phyloP scores from a whole-genome alignment of 2,888 invertebrate species.

The Alsophila aescularia region DNA sequence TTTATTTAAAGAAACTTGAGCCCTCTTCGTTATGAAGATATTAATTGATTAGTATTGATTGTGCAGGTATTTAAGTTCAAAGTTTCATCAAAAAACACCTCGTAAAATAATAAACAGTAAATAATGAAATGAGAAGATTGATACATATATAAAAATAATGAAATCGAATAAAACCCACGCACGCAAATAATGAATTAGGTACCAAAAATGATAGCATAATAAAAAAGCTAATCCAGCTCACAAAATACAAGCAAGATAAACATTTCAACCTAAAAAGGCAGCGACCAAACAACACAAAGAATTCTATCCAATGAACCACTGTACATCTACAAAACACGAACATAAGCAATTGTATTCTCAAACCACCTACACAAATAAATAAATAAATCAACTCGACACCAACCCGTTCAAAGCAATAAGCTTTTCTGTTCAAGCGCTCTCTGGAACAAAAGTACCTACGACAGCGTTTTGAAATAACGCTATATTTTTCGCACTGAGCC shows the following conservation, averaged over 20 bases:
- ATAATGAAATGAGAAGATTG: too few relatives aligned
- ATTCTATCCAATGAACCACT: slow-evolving; percentile 2
- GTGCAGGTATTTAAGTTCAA: too few relatives aligned
- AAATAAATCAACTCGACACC: slow-evolving; percentile 34
- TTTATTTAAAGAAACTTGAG: too few relatives aligned
- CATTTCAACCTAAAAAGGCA: background rate
- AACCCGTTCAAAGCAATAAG: slow-evolving; percentile 29
- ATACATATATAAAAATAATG: too few relatives aligned
- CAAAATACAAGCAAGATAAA: background rate
- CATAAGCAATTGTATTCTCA: slow-evolving; percentile 14
- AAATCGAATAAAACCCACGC: too few relatives aligned
- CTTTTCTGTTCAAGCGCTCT: slow-evolving; percentile 20
- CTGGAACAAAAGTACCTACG: slow-evolving; percentile 38
- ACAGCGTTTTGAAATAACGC: slow-evolving; percentile 52
- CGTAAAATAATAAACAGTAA: too few relatives aligned
- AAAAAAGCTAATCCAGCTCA: background rate
- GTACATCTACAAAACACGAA: slow-evolving; percentile 12
- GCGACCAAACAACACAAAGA: slow-evolving; percentile 1
- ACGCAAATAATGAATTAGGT: too few relatives aligned
- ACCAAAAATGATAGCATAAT: background rate
- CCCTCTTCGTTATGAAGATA: too few relatives aligned
- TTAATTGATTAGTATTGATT: too few relatives aligned
- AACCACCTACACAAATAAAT: slow-evolving; percentile 19
- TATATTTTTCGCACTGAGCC: slow-evolving; percentile 59
- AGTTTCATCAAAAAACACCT: too few relatives aligned